Base-by-base conservation (phyloP, 2,888 invertebrate species). In the Melanostoma mellinum region DNA sequence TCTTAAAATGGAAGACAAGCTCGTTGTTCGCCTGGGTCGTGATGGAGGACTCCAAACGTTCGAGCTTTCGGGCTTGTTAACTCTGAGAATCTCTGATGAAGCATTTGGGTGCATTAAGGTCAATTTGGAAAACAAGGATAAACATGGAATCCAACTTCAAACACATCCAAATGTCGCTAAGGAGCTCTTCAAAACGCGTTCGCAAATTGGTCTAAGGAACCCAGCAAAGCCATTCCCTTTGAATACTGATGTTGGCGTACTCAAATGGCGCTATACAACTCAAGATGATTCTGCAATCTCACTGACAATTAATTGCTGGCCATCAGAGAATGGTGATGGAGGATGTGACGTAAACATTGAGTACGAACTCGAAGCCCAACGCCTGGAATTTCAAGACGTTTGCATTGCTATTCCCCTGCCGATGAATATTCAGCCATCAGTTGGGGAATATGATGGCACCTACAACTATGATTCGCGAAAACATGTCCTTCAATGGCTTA, bases 101-200 rank as follows among this genome's bases (percentile, higher is more conserved):
- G 95, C 96, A 89, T 96, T 94, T 92, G 97, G 97, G 2, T 93
- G 95, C 50, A 96, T 99, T 85, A 94, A 96, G 85, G 95, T 99
- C 2, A 95, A 95, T 88, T 92, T 99, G 85, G 95, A 96, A 86
- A 96, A 96, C 88, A 92, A 92, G 82, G 96, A 97, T 89, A 93
- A 94, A 6, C 93, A 95, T 76, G 97, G 97, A n/a, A 94, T 97
- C 85, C 98, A 98, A 88, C 90, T 98, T 85, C 98, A 98, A 93
- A 99, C 99, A 0, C 99, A 99, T 93, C 99, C 99, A 0, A 99
- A 99, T 92, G 97, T 99, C 77, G 99, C 99, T 91, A 99, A 99
- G 90, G 98, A 99, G 90, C 92, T 98, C 67, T 99, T 99, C 92
- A 95, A 96, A 88, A 92, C 95, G 9, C 94, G 92, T 61, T 94